Percentiles rank a stretch among this genome's conserved stretches.
Evolutionary conservation across 1,140 invertebrate genomes (phyloP).

Genomic region (Scaptomyza montana): DNA sequence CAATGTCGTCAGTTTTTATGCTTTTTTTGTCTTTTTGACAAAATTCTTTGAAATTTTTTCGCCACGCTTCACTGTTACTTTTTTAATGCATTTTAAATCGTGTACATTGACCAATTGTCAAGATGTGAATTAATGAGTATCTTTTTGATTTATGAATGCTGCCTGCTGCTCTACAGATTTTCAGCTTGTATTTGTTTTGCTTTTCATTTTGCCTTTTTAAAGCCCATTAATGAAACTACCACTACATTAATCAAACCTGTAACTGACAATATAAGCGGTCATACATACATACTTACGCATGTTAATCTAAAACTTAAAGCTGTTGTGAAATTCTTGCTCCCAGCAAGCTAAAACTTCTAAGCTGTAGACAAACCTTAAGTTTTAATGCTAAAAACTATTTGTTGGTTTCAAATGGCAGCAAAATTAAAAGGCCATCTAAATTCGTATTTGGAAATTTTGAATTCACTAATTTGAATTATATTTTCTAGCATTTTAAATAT

Average conservation of each 20-base stretch:
- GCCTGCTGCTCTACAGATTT: conserved; percentile 19
- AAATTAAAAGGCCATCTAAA: too few species aligned
- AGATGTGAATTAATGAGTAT: conserved; percentile 65
- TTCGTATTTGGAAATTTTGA: too few species aligned
- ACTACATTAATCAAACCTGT: conserved; percentile 54
- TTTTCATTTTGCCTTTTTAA: conserved; percentile 24
- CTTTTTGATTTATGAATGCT: conserved; percentile 62
- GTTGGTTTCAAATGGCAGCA: too few species aligned
- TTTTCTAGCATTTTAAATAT: too few species aligned
- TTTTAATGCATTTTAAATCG: conserved; percentile 74
- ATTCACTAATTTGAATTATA: too few species aligned
- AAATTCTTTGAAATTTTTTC: conserved; percentile 29
- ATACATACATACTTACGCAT: not conserved
- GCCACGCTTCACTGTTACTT: conserved; percentile 25
- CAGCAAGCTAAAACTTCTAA: too few species aligned
- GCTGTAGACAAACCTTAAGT: too few species aligned
- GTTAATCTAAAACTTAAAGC: not conserved
- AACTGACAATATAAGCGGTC: not conserved
- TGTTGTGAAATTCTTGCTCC: too few species aligned
- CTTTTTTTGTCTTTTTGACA: conserved; percentile 11
- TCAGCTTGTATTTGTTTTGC: conserved; percentile 30
- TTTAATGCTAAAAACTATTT: too few species aligned
- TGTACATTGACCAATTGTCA: conserved; percentile 73
- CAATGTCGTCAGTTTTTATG: conserved; percentile 5
- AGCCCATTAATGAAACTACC: conserved; percentile 43